A percentile compares a stretch with the other conserved stretches of the same genome.
phyloP scores from a whole-genome alignment of 2,888 invertebrate species.

The Julus scandinavius region DNA sequence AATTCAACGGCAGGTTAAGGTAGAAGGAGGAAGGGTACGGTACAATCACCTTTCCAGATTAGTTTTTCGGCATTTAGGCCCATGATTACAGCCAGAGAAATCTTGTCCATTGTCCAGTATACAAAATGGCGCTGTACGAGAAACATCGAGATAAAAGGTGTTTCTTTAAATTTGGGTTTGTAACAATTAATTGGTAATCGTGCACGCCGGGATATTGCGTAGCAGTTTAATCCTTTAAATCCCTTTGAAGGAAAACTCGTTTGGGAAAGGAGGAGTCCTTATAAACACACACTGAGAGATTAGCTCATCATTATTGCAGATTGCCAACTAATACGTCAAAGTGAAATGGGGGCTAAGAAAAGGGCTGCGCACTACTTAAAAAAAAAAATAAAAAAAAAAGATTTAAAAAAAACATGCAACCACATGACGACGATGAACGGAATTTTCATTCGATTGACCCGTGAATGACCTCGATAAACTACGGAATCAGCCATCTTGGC shows the following conservation, averaged over 20 bases:
- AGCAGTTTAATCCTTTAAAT: constrained; percentile 10
- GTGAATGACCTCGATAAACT: background rate
- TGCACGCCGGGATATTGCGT: background rate
- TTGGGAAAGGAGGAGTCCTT: background rate
- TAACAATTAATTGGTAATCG: constrained; percentile 10
- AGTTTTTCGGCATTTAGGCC: background rate
- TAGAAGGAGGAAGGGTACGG: background rate
- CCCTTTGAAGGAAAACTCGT: background rate
- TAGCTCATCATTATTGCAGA: background rate
- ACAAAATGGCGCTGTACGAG: background rate
- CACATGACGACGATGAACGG: background rate
- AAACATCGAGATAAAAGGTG: background rate
- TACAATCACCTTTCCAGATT: background rate
- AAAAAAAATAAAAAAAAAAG: no score
- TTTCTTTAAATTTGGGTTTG: background rate
- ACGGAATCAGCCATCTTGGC: no score
- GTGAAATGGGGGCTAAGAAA: background rate
- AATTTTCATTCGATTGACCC: background rate
- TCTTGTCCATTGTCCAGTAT: background rate
- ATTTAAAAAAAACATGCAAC: background rate
- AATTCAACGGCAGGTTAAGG: no score
- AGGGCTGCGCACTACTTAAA: background rate
- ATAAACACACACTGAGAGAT: background rate
- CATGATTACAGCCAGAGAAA: background rate
- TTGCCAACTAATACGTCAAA: background rate